phyloP scores from a whole-genome alignment of 1,140 invertebrate genomes.

The Bombus vancouverensis region DNA sequence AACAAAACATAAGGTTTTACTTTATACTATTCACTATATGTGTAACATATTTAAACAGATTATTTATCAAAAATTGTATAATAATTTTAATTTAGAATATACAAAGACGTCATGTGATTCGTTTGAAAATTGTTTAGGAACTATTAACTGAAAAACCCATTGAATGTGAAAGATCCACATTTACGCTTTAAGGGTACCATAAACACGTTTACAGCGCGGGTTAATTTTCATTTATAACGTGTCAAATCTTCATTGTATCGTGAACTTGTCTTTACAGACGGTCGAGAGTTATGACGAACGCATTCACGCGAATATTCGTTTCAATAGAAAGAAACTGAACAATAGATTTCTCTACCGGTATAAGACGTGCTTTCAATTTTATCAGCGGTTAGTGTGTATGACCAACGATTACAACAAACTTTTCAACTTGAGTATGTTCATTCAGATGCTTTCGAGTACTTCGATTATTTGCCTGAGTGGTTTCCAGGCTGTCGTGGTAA shows the following conservation, averaged over 20 bases:
- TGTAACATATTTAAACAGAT: not conserved
- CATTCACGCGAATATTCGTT: not conserved
- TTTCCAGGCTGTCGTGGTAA: constrained; percentile 69
- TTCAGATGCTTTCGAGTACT: constrained; percentile 68
- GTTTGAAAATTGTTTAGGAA: too few relatives aligned
- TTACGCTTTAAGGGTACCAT: not conserved
- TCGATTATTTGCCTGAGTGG: constrained; percentile 70
- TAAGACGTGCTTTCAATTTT: constrained; percentile 56
- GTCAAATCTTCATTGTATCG: not conserved
- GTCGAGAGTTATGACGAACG: not conserved
- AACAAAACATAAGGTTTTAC: too few relatives aligned
- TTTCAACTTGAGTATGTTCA: constrained; percentile 65
- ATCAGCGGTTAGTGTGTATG: constrained; percentile 64
- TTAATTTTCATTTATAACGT: not conserved
- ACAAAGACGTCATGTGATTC: too few relatives aligned
- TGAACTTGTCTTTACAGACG: not conserved
- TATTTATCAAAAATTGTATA: not conserved
- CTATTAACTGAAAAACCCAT: not conserved
- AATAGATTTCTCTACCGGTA: constrained; percentile 49
- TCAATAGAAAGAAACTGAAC: not conserved
- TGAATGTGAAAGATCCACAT: not conserved
- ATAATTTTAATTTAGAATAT: too few relatives aligned
- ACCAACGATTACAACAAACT: constrained; percentile 63
- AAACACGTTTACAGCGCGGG: too few relatives aligned
- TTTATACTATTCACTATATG: too few relatives aligned